Base-by-base conservation (phyloP, 2,113 vertebrate species). In the Apeltes quadracus region DNA sequence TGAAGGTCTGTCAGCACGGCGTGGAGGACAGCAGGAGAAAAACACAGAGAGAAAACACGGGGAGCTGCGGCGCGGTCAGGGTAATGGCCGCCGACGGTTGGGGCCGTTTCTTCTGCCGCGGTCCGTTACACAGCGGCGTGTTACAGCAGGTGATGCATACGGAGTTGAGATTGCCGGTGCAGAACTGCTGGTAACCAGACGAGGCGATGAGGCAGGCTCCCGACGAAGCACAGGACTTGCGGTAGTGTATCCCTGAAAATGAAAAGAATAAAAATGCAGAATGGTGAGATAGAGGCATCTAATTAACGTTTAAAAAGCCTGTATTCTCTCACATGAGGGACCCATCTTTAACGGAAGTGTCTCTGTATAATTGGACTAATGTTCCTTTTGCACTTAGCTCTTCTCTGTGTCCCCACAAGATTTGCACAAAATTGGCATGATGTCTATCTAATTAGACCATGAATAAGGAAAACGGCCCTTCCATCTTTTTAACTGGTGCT, bases 81-180 rank as follows among this genome's bases (percentile, higher is more conserved):
- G 64, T 3, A 0, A 67, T 4, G 0, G 72, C 61, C 0, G 86
- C 79, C 0, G 94, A 94, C 0, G 90, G 84, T 20, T 78, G 95
- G 14, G 95, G 90, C 27, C 94, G 91, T 82, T 91, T 98, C 89
- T 94, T 96, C 22, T 94, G 94, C 46, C 95, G 92, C 0, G 95
- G 96, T 20, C 96, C 96, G 0, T 98, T 98, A 87, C 97, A 98
- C 72, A 98, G 95, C 0, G 96, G 95, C 0, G 95, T 97, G 92
- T 95, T 97, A 53, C 96, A 98, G 94, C 97, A 98, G 91, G 94
- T 97, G 94, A 98, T 98, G 77, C 97, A 98, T 50, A 98, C 96
- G 0, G 97, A 98, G 93, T 96, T 95, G 85, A 98, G 93, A 88
- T 96, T 98, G 71, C 96, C 95, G 0, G 96, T 96, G 71, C 97